Evolutionary conservation across 2,113 vertebrate genomes (phyloP), one percentile per base, ranked within the genome.

Genomic region (Chrysochloris asiatica): DNA sequence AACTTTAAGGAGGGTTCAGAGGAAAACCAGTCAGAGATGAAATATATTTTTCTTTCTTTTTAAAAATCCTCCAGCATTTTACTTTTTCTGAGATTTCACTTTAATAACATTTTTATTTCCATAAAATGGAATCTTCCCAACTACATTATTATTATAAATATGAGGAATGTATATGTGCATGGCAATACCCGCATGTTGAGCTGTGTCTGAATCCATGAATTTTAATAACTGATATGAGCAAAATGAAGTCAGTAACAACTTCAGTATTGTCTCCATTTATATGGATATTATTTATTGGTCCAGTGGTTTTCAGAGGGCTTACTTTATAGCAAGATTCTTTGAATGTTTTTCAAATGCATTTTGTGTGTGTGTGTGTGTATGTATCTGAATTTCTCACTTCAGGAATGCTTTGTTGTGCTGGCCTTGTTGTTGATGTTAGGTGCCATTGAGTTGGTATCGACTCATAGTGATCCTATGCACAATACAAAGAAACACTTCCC

Each of bases 51-150:
- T 81, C 59, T 92, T 19, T 67, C 22, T 22, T 69, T 36, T 36
- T 36, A 61, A 61, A 65, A 69, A 1, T 73, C 10, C 17, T 81
- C 16, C 6, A 45, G 16, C 3, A 4, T 81, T 50, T 33, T 41
- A n/a, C 17, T 56, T 89, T 22, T 89, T 71, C n/a, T 78, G 36
- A 82, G 45, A 72, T 83, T 90, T 92, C 28, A 78, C 2, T 47
- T 61, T 30, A 88, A 73, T 81, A 36, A 48, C 75, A 38, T 65
- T 84, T 87, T 81, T 92, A 80, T 92, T 85, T 77, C 33, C 7
- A 38, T 82, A 76, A 92, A 90, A 81, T 77, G 14, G 16, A 85
- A 87, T 67, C 41, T 90, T 59, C 12, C 3, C 11, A 38, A 2
- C 12, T 92, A 61, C 14, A 82, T 47, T 45, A n/a, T 16, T 56